Percentiles rank a stretch among this genome's conserved stretches.
Conservation (phyloP, 2,888 invertebrate species). For the Nomada ruficornis region DNA sequence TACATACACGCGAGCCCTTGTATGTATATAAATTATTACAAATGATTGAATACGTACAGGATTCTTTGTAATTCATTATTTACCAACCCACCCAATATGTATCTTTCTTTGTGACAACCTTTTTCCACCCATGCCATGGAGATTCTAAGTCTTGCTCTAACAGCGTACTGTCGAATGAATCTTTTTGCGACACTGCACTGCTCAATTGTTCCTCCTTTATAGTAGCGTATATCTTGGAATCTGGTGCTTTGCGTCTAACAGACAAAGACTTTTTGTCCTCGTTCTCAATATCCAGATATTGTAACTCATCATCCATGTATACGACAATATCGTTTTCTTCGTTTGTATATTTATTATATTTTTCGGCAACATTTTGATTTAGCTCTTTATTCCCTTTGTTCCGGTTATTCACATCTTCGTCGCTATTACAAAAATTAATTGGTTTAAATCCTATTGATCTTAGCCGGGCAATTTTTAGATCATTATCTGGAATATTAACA, state of each 20-base stretch:
- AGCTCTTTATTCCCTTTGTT: slow-evolving; percentile 42
- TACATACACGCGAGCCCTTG: background rate
- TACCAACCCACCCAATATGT: slow-evolving; percentile 79
- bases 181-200: slow-evolving; percentile 2
- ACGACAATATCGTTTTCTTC: slow-evolving; percentile 79
- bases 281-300: slow-evolving; percentile 81
- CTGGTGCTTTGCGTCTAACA: slow-evolving; percentile 10
- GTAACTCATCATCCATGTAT: slow-evolving; percentile 81
- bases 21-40: slow-evolving; percentile 26
- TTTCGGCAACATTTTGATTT: slow-evolving; percentile 76
- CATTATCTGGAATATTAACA: slow-evolving; percentile 76
- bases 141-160: slow-evolving; percentile 74
- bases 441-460: slow-evolving; percentile 82
- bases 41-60: slow-evolving; percentile 22
- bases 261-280: slow-evolving; percentile 66
- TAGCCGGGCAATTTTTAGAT: slow-evolving; percentile 76
- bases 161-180: slow-evolving; percentile 31
- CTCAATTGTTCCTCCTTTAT: slow-evolving; percentile 19
- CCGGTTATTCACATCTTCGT: background rate
- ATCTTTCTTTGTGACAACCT: slow-evolving; percentile 72
- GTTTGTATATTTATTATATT: slow-evolving; percentile 80
- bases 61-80: slow-evolving; percentile 34
- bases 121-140: slow-evolving; percentile 81
- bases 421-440: slow-evolving; percentile 64
- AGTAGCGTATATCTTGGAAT: background rate